Evolutionary conservation across 1,140 invertebrate genomes (phyloP).

Genomic region (Lordiphosa collinella): DNA sequence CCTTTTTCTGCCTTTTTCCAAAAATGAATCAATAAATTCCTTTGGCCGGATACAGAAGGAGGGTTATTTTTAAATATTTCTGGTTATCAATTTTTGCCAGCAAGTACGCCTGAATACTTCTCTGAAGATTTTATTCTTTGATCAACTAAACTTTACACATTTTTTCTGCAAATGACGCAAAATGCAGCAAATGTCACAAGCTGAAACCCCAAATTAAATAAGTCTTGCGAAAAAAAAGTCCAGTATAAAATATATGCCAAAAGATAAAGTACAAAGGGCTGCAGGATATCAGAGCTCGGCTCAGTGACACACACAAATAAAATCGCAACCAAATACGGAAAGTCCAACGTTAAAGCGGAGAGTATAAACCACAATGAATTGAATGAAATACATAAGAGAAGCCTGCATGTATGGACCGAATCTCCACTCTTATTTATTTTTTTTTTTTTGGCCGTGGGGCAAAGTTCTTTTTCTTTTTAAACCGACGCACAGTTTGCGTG

Average conservation of each 20-base stretch:
- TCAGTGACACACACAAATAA: conserved; percentile 29
- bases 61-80: conserved; percentile 15
- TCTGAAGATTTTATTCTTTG: conserved; percentile 8
- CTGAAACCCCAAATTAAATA: conserved; percentile 43
- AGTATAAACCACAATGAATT: conserved; percentile 62
- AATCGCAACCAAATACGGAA: conserved; percentile 56
- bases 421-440: not conserved
- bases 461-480: conserved; percentile 10
- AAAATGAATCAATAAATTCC: conserved; percentile 68
- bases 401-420: too few relatives aligned
- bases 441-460: conserved; percentile 1
- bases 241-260: conserved; percentile 16
- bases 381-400: conserved; percentile 33
- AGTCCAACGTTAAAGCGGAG: conserved; percentile 43
- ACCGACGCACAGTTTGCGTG: not conserved
- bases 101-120: not conserved
- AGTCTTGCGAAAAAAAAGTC: conserved; percentile 45
- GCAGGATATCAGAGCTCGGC: conserved; percentile 18
- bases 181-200: conserved; percentile 7
- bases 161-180: conserved; percentile 11
- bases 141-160: conserved; percentile 6
- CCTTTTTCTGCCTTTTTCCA: conserved; percentile 21
- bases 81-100: not conserved
- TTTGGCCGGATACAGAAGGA: conserved; percentile 35
- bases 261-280: conserved; percentile 43